Base-by-base conservation (phyloP, 2,797 vertebrate genomes). In the Rhinella marina region DNA sequence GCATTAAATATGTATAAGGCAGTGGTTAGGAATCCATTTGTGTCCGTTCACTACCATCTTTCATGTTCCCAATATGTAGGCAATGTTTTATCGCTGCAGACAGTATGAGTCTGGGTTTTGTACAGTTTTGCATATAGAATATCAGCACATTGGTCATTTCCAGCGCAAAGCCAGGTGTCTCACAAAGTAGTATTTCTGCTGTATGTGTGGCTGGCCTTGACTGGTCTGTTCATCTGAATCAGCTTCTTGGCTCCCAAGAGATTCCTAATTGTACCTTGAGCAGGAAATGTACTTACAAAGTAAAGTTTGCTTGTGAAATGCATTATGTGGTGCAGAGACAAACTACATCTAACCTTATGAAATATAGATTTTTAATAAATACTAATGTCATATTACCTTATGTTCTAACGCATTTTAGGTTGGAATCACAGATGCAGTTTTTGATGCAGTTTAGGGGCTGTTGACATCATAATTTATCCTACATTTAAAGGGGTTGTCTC, bases 181-280 rank as follows among this genome's bases (percentile, higher is more conserved):
- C 86, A 82, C 56, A 32, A 66, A 82, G 70, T 59, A 82, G 81
- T 82, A 82, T 87, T 82, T 82, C 57, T 82, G 81, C 81, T 87
- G 86, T 76, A 76, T 87, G 70, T 72, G 52, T 72, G 79, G 68
- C 62, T 81, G 68, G 80, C 23, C 79, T 50, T 57, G 64, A 73
- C 56, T 64, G 79, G 66, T 81, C 68, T 82, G 86, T 41, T 29
- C 32, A 75, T 62, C 86, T 82, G 78, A 86, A 52, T 78, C 84
- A 86, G 84, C 75, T 79, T 73, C 56, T 73, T 50, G 23, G 68
- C 13, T 87, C 86, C 86, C 86, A 64, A 14, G 73, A 73, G 86
- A 48, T 52, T 87, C 73, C 81, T 82, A 87, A 87, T 87, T 82
- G 86, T 82, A 87, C 57, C 82, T 82, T 50, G 70, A 87, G 76